These are phyloP conservation scores for Eriocheir sinensis DNA, from an alignment of 1,140 invertebrate species.

Conservation along the genomic window DNA sequence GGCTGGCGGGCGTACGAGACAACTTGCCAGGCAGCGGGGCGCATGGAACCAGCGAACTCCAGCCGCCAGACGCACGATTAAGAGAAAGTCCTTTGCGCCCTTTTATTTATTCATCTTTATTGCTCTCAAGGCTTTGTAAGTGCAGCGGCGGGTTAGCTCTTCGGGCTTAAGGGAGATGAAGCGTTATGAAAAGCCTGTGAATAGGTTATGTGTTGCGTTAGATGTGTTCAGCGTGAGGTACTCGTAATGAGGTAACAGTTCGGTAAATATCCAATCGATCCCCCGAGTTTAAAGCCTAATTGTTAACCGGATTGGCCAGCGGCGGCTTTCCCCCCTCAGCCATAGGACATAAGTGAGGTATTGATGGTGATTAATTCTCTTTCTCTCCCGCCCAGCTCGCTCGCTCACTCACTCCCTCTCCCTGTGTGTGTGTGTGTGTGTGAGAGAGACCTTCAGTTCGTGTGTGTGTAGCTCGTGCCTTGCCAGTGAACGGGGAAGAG, in stretches of 20 bases:
- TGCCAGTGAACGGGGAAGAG: background rate
- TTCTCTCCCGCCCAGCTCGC: too few relatives aligned
- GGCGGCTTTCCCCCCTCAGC: background rate
- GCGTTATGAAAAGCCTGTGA: background rate
- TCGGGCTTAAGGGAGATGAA: too few relatives aligned
- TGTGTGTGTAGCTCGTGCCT: background rate
- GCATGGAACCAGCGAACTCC: background rate
- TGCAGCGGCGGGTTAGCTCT: background rate
- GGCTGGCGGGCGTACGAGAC: background rate
- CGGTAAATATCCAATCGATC: background rate
- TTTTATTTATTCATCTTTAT: constrained; percentile 9
- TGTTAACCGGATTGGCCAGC: background rate
- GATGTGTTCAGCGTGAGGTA: background rate
- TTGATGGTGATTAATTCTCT: constrained; percentile 1
- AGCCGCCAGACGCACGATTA: background rate
- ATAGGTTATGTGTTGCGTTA: background rate
- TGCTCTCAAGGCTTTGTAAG: background rate
- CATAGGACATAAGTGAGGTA: background rate
- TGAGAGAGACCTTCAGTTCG: background rate
- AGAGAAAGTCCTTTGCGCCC: constrained; percentile 11
- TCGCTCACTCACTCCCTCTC: too few relatives aligned
- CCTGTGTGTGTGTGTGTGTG: constrained; percentile 21
- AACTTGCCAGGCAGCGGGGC: too few relatives aligned
- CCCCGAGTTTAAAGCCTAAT: background rate
- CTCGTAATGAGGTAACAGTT: background rate